Base-by-base conservation (phyloP, 2,113 vertebrate genomes). In the Trichomycterus rosablanca region DNA sequence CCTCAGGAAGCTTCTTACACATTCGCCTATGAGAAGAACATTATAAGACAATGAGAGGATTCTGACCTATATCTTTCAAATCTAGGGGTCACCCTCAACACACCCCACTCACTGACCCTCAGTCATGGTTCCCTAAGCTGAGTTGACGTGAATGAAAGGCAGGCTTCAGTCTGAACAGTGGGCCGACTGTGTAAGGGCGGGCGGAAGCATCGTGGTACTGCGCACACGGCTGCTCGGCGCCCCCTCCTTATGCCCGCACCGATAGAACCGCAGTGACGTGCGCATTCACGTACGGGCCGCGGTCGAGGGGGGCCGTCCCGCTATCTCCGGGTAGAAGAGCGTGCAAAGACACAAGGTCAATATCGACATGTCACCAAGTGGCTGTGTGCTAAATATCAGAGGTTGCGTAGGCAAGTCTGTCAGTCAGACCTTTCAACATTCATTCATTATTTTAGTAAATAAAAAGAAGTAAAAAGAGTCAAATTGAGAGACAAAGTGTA, bases 41-140 rank as follows among this genome's bases (percentile, higher is more conserved):
- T 61, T 26, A 64, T 32, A 35, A 42, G 32, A 73, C 67, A 77
- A 66, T 59, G 53, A 14, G 66, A 83, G 76, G 74, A 83, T 80
- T 79, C 67, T 69, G 62, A 73, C 79, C 76, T 78, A 81, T 86
- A 87, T 87, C 86, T 84, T 84, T 79, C 75, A 83, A 82, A 87
- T 87, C 84, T 79, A 77, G 65, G 78, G 78, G 78, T 83, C 77
- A 61, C 76, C 71, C 72, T 46, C 56, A 52, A 20, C 59, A 62
- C 67, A 46, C 18, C 74, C 71, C 71, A 75, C 73, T 71, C 58
- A 10, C 70, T 63, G 74, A 76, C 63, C 46, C 78, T 72, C 52
- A 10, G 70, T 73, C 57, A 23, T 59, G 70, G 67, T 72, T 73
- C 71, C 64, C 74, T 42, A 59, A 69, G 71, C 71, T 72, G 59